Conservation (phyloP, 2,888 invertebrate species). For the Notodonta ziczac region DNA sequence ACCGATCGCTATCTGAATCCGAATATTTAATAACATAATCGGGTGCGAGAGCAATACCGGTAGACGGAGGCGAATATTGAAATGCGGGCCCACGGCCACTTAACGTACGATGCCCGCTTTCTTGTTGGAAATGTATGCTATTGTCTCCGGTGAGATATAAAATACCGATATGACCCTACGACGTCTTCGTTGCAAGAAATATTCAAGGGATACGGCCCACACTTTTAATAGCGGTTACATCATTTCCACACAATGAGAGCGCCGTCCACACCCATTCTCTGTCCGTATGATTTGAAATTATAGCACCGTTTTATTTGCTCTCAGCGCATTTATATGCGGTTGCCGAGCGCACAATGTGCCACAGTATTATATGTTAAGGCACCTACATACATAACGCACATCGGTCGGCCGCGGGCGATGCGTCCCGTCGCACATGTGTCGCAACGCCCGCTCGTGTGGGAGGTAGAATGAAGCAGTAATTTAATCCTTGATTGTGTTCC, state of each 20-base stretch:
- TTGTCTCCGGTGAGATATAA: slow-evolving; percentile 82
- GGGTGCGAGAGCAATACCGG: slow-evolving; percentile 45
- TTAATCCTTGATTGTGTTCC: slow-evolving; percentile 83
- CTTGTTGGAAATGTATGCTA: slow-evolving; percentile 80
- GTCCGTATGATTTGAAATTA: slow-evolving; percentile 85
- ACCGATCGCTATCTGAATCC: slow-evolving; percentile 38
- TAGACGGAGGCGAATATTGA: slow-evolving; percentile 61
- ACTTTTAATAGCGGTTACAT: slow-evolving; percentile 85
- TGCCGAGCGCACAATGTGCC: slow-evolving; percentile 78
- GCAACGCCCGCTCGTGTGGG: slow-evolving; percentile 73
- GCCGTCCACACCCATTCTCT: slow-evolving; percentile 85
- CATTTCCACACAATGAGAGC: slow-evolving; percentile 85
- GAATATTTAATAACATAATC: slow-evolving; percentile 58
- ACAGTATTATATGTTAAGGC: slow-evolving; percentile 78
- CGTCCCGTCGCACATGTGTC: slow-evolving; percentile 78
- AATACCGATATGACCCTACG: slow-evolving; percentile 83
- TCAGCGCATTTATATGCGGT: slow-evolving; percentile 82
- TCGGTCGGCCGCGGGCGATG: slow-evolving; percentile 56
- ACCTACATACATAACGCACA: slow-evolving; percentile 67
- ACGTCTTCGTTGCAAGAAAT: slow-evolving; percentile 84
- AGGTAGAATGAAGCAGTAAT: slow-evolving; percentile 80
- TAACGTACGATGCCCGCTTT: slow-evolving; percentile 74
- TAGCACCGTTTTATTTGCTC: slow-evolving; percentile 85
- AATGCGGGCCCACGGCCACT: slow-evolving; percentile 68
- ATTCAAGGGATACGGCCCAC: slow-evolving; percentile 84